Conservation (phyloP, 2,888 invertebrate species). For the Spisula solida region DNA sequence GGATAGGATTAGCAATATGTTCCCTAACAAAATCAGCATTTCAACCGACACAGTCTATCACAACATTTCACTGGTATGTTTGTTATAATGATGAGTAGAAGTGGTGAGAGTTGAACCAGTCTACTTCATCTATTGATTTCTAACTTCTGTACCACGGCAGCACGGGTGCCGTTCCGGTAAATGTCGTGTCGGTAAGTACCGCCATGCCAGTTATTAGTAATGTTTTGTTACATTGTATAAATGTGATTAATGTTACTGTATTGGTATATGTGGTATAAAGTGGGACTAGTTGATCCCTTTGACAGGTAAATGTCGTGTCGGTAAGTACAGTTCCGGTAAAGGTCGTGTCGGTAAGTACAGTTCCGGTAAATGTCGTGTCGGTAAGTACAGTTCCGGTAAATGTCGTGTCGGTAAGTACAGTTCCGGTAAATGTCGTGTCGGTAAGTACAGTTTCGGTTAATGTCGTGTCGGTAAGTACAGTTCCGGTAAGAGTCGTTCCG, state of each 20-base stretch:
- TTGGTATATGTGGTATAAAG: background rate
- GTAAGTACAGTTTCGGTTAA: too few relatives aligned
- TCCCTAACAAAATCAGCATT: background rate
- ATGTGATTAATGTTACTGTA: background rate
- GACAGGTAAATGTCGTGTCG: too few relatives aligned
- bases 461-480: too few relatives aligned
- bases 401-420: too few relatives aligned
- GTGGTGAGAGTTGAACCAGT: background rate
- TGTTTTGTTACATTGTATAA: background rate
- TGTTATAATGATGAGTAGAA: background rate
- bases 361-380: too few relatives aligned
- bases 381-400: too few relatives aligned
- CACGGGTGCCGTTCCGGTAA: too few relatives aligned
- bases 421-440: too few relatives aligned
- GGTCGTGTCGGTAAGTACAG: too few relatives aligned
- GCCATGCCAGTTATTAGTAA: background rate
- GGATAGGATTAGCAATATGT: background rate
- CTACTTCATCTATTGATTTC: constrained; percentile 2
- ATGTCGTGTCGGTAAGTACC: background rate
- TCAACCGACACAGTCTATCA: background rate
- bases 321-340: too few relatives aligned
- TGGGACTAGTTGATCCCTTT: background rate
- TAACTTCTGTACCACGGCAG: background rate
- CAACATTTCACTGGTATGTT: constrained; percentile 16
- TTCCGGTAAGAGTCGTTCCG: background rate